These are phyloP conservation scores for Melanotaenia pygmaea DNA, from an alignment of 2,797 vertebrate species.

Conservation along the genomic window DNA sequence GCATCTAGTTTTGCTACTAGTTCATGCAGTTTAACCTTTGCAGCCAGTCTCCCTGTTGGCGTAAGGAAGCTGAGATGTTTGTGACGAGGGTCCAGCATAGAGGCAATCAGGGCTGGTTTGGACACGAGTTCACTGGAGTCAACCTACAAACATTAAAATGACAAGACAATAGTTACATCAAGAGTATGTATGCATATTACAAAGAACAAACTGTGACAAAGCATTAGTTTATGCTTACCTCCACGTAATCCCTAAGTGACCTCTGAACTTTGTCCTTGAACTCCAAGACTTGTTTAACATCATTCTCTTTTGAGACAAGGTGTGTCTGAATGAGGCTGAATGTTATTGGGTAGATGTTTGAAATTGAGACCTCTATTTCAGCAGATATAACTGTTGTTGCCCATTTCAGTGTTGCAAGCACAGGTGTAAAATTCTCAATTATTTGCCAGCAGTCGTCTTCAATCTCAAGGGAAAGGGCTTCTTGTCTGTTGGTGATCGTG, in stretches of 20 bases:
- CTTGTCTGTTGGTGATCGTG: slow-evolving; percentile 58
- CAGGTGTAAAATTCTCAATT: slow-evolving; percentile 71
- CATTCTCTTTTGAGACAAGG: slow-evolving; percentile 66
- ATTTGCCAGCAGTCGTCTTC: slow-evolving; percentile 75
- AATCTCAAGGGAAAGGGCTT: slow-evolving; percentile 68
- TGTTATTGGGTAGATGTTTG: slow-evolving; percentile 77
- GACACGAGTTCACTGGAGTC: slow-evolving; percentile 63
- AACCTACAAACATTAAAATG: slow-evolving; percentile 45
- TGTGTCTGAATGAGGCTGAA: slow-evolving; percentile 77
- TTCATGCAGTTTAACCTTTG: slow-evolving; percentile 74
- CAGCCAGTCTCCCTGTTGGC: slow-evolving; percentile 63
- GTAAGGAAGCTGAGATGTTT: slow-evolving; percentile 75
- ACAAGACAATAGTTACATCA: slow-evolving; percentile 9
- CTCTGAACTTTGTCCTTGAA: slow-evolving; percentile 73
- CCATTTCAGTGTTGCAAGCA: slow-evolving; percentile 74
- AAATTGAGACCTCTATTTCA: slow-evolving; percentile 72
- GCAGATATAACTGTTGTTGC: slow-evolving; percentile 72
- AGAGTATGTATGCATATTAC: background rate
- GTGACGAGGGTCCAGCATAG: slow-evolving; percentile 77
- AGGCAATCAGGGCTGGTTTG: slow-evolving; percentile 73
- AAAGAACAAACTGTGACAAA: background rate
- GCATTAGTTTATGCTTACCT: slow-evolving; percentile 49
- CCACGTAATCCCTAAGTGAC: slow-evolving; percentile 67
- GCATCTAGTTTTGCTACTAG: slow-evolving; percentile 65
- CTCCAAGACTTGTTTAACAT: slow-evolving; percentile 64